Percentiles rank a stretch among this genome's conserved stretches.
phyloP scores from a whole-genome alignment of 2,797 vertebrate species.

The Apogon talboti region DNA sequence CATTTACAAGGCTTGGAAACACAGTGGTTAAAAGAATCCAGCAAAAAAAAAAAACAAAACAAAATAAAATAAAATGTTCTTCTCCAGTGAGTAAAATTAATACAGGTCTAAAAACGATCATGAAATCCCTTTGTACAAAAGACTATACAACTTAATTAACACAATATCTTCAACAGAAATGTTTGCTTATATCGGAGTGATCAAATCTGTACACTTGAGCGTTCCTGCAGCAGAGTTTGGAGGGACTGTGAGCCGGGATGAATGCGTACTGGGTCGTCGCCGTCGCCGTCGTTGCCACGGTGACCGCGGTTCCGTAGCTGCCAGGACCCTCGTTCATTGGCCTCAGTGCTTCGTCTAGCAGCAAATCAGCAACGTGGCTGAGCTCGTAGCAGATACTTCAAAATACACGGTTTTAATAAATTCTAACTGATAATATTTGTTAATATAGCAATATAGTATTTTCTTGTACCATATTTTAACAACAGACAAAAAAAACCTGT shows the following conservation, averaged over 20 bases:
- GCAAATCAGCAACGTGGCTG: constrained; percentile 84
- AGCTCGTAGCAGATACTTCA: constrained; percentile 81
- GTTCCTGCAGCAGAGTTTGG: constrained; percentile 75
- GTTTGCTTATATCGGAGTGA: constrained; percentile 63
- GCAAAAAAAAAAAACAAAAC: constrained; percentile 60
- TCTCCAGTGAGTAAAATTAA: constrained; percentile 87
- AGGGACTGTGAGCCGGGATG: constrained; percentile 69
- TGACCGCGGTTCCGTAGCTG: constrained; percentile 79
- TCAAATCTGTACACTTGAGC: constrained; percentile 79
- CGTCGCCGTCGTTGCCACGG: constrained; percentile 12
- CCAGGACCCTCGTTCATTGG: constrained; percentile 81
- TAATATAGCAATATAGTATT: constrained; percentile 70
- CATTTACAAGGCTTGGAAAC: constrained; percentile 83
- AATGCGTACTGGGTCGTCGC: constrained; percentile 53
- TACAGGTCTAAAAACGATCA: constrained; percentile 79
- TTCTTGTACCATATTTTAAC: constrained; percentile 60
- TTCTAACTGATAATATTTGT: constrained; percentile 69
- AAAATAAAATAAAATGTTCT: constrained; percentile 49
- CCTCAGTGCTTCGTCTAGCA: constrained; percentile 87
- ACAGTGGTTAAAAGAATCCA: constrained; percentile 88
- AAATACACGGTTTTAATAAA: constrained; percentile 72
- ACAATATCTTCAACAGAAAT: constrained; percentile 80
- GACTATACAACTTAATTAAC: constrained; percentile 88
- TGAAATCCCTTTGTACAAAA: constrained; percentile 91
- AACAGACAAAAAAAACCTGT: constrained; percentile 59